phyloP scores from a whole-genome alignment of 2,888 invertebrate species.

The Thereva nobilitata region DNA sequence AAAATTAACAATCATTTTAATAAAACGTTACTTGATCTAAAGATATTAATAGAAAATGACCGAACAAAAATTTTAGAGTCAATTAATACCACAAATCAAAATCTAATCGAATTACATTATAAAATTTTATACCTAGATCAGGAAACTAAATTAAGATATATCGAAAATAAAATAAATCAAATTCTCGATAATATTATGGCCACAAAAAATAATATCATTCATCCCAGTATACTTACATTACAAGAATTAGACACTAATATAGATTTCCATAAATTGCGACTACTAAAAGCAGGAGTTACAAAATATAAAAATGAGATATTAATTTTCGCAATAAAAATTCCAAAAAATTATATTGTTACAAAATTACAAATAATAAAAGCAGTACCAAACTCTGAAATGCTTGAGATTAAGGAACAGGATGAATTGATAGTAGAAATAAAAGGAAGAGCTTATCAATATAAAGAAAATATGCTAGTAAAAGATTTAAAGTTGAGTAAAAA shows the following conservation, averaged over 20 bases:
- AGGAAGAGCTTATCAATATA: slow-evolving; percentile 9
- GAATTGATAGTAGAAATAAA: slow-evolving; percentile 25
- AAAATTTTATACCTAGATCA: slow-evolving; percentile 20
- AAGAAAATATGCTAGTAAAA: background rate
- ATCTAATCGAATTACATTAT: slow-evolving; percentile 8
- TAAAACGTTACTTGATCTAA: slow-evolving; percentile 13
- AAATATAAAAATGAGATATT: slow-evolving; percentile 10
- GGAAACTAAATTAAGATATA: slow-evolving; percentile 23
- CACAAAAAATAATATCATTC: slow-evolving; percentile 24
- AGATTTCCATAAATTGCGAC: slow-evolving; percentile 28
- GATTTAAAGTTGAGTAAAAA: slow-evolving; percentile 24
- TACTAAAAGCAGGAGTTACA: slow-evolving; percentile 30
- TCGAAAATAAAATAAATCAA: slow-evolving; percentile 34
- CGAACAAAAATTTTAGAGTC: slow-evolving; percentile 15
- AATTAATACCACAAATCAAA: slow-evolving; percentile 10
- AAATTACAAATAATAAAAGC: slow-evolving; percentile 8
- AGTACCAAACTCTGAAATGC: background rate
- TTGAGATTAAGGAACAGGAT: slow-evolving; percentile 9
- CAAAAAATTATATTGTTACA: slow-evolving; percentile 7
- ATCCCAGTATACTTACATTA: slow-evolving; percentile 31
- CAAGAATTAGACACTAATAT: slow-evolving; percentile 17
- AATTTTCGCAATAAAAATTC: slow-evolving; percentile 20
- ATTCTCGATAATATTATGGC: slow-evolving; percentile 25
- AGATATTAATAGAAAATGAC: slow-evolving; percentile 19
- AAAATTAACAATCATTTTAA: slow-evolving; percentile 14